Percentiles rank a stretch among this genome's conserved stretches.
Evolutionary conservation across 2,797 vertebrate species (phyloP).

Genomic region (Pipistrellus pipistrellus): DNA sequence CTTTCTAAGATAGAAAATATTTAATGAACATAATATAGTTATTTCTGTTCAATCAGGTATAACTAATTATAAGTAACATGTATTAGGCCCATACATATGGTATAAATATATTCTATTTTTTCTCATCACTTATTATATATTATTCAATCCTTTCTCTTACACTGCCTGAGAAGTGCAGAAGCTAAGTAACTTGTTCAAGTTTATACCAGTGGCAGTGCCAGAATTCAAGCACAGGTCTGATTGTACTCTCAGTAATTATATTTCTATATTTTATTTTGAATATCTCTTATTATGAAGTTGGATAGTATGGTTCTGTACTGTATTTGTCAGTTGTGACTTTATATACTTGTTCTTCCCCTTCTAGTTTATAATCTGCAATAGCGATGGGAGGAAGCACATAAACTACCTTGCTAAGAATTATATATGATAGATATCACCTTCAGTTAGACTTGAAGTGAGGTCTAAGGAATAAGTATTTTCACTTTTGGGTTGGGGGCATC

Average conservation of each 20-base stretch:
- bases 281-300: constrained; percentile 25
- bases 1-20: constrained; percentile 51
- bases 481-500: constrained; percentile 11
- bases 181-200: constrained; percentile 45
- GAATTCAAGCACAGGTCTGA: background rate
- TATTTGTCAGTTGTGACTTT: constrained; percentile 26
- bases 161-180: background rate
- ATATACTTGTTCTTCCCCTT: constrained; percentile 1
- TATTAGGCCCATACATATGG: background rate
- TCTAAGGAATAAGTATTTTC: constrained; percentile 55
- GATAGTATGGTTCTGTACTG: background rate
- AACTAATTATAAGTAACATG: constrained; percentile 49
- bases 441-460: constrained; percentile 32
- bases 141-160: constrained; percentile 44
- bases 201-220: background rate
- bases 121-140: constrained; percentile 20
- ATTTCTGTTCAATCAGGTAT: constrained; percentile 46
- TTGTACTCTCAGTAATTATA: constrained; percentile 17
- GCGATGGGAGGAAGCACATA: constrained; percentile 42
- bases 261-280: constrained; percentile 27
- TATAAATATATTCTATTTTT: constrained; percentile 55
- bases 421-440: background rate
- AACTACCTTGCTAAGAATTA: constrained; percentile 50
- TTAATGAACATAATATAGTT: constrained; percentile 10
- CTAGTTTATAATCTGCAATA: constrained; percentile 6